Conservation (phyloP, 2,113 vertebrate genomes). For the Pteronura brasiliensis region DNA sequence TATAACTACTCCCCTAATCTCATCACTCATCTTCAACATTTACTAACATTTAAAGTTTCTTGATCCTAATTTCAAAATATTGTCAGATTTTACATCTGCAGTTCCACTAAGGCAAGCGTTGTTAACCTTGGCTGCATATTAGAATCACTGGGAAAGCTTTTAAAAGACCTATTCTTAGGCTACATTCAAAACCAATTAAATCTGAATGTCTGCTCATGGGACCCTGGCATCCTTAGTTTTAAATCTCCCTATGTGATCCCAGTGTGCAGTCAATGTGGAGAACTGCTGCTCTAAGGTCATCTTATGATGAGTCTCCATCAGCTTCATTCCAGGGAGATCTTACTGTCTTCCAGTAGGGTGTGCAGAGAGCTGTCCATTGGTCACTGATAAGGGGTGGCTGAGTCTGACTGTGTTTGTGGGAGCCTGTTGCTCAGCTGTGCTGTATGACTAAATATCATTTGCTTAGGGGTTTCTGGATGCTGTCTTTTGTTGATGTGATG, state of each 20-base stretch:
- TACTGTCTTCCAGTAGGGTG: background rate
- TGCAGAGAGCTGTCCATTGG: background rate
- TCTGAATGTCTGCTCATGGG: background rate
- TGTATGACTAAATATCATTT: background rate
- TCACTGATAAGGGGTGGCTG: background rate
- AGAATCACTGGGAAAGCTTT: background rate
- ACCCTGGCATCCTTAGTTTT: background rate
- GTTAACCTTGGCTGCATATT: background rate
- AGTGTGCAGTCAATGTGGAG: background rate
- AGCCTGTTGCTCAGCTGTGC: background rate
- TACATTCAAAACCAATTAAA: background rate
- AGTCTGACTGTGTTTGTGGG: background rate
- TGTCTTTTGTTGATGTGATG: background rate
- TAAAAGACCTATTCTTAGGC: background rate
- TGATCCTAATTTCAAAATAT: background rate
- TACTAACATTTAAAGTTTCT: background rate
- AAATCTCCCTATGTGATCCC: background rate
- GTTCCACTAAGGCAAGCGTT: background rate
- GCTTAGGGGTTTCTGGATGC: background rate
- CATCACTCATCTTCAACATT: background rate
- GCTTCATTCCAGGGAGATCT: background rate
- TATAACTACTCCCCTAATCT: background rate
- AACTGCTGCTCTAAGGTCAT: too few relatives aligned
- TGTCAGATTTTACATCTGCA: background rate
- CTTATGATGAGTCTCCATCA: background rate